Evolutionary conservation across 2,113 vertebrate genomes (phyloP), one percentile per base, ranked within the genome.

Genomic region (Chionomys nivalis): DNA sequence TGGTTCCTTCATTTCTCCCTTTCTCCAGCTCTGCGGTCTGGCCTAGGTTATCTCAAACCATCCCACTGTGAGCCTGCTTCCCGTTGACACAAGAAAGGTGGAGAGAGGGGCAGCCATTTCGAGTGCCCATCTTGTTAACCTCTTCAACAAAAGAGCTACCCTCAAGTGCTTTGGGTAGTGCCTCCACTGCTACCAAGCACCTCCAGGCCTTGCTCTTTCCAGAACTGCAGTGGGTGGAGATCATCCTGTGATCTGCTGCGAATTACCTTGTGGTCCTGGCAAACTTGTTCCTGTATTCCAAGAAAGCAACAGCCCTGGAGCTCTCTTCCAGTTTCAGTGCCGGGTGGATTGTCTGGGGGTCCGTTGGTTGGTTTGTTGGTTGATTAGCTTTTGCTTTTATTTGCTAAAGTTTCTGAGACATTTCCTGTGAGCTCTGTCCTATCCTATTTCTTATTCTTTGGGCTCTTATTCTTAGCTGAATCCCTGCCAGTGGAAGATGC

Each of bases 251-350:
- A 28, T 97, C 92, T 96, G 95, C 90, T 93, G 92, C 87, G 90
- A 98, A 98, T 98, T 94, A 98, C 91, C 89, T 91, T 82, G 9
- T 82, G 96, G 93, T 96, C 97, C 97, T 98, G 86, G 91, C 83
- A 97, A 83, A 79, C 49, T n/a, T 96, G 39, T 58, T 96, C 79
- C 91, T 77, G 73, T 89, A 88, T 96, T 97, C 97, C 93, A 31
- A 96, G 90, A 92, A 52, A 97, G 87, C 79, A 79, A 66, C 93
- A 28, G 77, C 85, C 96, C 93, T 65, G 0, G 49, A 93, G 47
- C 23, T 89, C 63, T 94, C 89, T 93, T 31, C 82, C 96, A 91
- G 78, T 92, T 82, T 95, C 76, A 92, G 91, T 36, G 63, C 83
- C 47, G 0, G 0, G 88, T 95, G 96, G 86, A 88, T 95, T 97